phyloP scores from a whole-genome alignment of 2,797 vertebrate species.

The Phrynocephalus vlangalii region DNA sequence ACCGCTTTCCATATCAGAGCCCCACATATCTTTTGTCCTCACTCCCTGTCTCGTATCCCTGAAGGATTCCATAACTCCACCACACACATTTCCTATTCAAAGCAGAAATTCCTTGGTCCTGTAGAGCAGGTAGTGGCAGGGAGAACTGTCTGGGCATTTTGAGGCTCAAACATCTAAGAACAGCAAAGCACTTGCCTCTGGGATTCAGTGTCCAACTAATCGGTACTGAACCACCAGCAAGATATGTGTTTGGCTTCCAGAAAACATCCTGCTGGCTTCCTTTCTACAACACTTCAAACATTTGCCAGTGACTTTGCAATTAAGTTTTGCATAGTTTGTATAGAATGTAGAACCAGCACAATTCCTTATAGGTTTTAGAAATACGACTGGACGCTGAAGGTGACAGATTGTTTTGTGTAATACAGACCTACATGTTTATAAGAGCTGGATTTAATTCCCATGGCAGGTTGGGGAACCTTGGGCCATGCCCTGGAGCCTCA shows the following conservation, averaged over 20 bases:
- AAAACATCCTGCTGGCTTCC: background rate
- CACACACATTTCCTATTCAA: background rate
- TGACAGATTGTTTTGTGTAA: background rate
- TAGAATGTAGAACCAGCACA: slow-evolving; percentile 9
- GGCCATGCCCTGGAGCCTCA: background rate
- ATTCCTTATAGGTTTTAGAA: slow-evolving; percentile 36
- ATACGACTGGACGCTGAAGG: slow-evolving; percentile 6
- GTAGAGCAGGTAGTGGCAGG: slow-evolving; percentile 12
- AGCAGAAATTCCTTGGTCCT: background rate
- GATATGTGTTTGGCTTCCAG: background rate
- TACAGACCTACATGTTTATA: slow-evolving; percentile 24
- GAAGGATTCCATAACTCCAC: slow-evolving; percentile 20
- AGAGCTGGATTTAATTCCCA: slow-evolving; percentile 15
- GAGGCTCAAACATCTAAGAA: background rate
- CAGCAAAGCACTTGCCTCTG: background rate
- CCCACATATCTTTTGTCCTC: slow-evolving; percentile 4
- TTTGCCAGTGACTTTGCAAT: background rate
- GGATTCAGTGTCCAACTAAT: background rate
- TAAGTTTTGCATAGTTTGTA: rapidly evolving
- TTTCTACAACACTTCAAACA: background rate
- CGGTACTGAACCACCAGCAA: background rate
- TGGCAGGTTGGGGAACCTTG: background rate
- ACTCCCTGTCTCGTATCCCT: slow-evolving; percentile 1
- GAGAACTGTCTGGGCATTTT: background rate
- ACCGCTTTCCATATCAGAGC: slow-evolving; percentile 39